Conservation (phyloP, 1,140 invertebrate species). For the Saccostrea glomerata region DNA sequence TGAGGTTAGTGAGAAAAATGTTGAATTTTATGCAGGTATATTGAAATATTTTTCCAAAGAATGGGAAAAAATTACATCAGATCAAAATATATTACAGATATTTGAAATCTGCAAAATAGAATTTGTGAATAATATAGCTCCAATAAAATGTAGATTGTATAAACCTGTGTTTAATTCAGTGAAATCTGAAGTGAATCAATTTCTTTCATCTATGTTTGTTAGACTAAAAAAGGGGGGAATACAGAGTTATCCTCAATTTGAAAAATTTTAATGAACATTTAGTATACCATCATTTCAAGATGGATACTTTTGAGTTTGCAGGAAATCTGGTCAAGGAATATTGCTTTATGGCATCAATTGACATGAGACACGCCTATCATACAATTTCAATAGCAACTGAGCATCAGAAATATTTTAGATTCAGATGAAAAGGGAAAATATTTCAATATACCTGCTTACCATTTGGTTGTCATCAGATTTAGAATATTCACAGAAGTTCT, state of each 20-base stretch:
- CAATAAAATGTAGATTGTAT: neutral
- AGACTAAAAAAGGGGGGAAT: conserved; percentile 26
- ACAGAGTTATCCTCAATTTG: conserved; percentile 42
- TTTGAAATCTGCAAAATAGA: conserved; percentile 49
- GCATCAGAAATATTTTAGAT: conserved; percentile 55
- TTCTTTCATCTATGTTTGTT: conserved; percentile 13
- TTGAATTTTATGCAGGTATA: conserved; percentile 55
- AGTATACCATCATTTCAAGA: conserved; percentile 40
- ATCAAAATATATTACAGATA: conserved; percentile 53
- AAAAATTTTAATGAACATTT: conserved; percentile 39
- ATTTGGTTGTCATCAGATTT: conserved; percentile 52
- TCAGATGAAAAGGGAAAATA: conserved; percentile 53
- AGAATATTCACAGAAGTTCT: conserved; percentile 55
- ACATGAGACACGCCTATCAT: conserved; percentile 60
- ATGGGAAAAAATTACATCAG: conserved; percentile 54
- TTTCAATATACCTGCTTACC: conserved; percentile 61
- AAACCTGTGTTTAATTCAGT: conserved; percentile 23
- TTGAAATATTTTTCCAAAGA: conserved; percentile 49
- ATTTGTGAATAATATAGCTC: conserved; percentile 4
- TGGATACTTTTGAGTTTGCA: conserved; percentile 42
- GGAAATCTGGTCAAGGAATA: neutral
- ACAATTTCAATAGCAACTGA: conserved; percentile 48
- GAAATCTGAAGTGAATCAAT: neutral
- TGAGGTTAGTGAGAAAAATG: conserved; percentile 38
- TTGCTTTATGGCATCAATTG: conserved; percentile 48